Conservation (phyloP, 2,888 invertebrate species). For the Nemotelus nigrinus region DNA sequence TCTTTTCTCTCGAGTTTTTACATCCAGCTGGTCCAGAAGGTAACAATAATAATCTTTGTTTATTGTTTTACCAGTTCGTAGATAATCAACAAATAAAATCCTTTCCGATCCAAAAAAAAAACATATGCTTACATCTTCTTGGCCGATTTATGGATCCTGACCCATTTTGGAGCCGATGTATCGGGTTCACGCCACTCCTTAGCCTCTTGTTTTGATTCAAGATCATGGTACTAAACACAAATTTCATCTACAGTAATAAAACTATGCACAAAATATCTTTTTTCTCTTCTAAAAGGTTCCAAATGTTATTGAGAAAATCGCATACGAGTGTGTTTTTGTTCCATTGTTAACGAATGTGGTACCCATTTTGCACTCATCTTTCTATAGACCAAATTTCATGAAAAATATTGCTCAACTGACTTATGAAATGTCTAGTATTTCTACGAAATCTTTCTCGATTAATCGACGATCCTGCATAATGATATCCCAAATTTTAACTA, state of each 20-base stretch:
- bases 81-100: neutral
- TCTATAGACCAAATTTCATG: no score
- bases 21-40: slow-evolving; percentile 7
- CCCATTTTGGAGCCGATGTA: slow-evolving; percentile 4
- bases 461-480: neutral
- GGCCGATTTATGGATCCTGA: neutral
- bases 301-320: neutral
- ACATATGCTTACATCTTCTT: neutral
- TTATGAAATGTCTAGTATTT: neutral
- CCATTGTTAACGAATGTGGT: no score
- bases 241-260: slow-evolving; percentile 1
- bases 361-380: no score
- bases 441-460: neutral
- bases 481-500: neutral
- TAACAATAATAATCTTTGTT: neutral
- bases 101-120: neutral
- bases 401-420: no score
- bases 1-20: neutral
- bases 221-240: neutral
- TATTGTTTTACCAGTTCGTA: neutral
- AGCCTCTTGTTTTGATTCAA: slow-evolving; percentile 1
- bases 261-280: neutral
- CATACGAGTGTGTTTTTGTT: neutral
- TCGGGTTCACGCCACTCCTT: slow-evolving; percentile 2
- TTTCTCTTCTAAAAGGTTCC: neutral